These are phyloP conservation scores for Alcedo atthis DNA, from an alignment of 2,797 vertebrate genomes.

Conservation along the genomic window DNA sequence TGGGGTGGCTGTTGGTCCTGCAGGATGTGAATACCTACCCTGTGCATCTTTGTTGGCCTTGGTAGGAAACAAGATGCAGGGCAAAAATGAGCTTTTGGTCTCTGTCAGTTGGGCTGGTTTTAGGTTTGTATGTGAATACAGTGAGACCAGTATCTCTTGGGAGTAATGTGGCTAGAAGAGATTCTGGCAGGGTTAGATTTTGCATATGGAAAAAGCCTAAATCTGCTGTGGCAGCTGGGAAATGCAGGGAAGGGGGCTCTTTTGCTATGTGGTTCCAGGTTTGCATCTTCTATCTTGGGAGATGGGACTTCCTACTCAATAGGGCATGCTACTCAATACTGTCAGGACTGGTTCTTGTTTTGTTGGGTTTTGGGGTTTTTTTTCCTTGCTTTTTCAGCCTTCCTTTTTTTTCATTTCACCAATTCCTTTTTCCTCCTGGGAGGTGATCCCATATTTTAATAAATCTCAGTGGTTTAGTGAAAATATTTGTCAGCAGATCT, in stretches of 20 bases:
- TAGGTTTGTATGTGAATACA: background rate
- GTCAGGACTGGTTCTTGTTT: background rate
- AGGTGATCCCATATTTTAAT: background rate
- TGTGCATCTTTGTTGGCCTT: background rate
- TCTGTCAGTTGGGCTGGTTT: background rate
- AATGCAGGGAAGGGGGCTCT: background rate
- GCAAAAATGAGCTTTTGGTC: background rate
- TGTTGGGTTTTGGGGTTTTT: no score
- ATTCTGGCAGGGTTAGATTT: background rate
- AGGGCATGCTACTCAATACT: background rate
- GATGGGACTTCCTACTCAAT: background rate
- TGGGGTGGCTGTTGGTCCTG: background rate
- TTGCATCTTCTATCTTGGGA: background rate
- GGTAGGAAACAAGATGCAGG: background rate
- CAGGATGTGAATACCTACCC: background rate
- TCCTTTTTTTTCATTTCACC: background rate
- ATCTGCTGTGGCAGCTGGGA: background rate
- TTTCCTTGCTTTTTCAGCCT: background rate
- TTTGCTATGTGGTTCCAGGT: background rate
- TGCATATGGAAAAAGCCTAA: background rate
- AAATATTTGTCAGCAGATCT: background rate
- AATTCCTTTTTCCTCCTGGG: background rate
- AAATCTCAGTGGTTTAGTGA: background rate
- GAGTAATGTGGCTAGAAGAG: background rate
- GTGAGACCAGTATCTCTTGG: background rate